Evolutionary conservation across 2,113 vertebrate species (phyloP).

Genomic region (Erinaceus europaeus): DNA sequence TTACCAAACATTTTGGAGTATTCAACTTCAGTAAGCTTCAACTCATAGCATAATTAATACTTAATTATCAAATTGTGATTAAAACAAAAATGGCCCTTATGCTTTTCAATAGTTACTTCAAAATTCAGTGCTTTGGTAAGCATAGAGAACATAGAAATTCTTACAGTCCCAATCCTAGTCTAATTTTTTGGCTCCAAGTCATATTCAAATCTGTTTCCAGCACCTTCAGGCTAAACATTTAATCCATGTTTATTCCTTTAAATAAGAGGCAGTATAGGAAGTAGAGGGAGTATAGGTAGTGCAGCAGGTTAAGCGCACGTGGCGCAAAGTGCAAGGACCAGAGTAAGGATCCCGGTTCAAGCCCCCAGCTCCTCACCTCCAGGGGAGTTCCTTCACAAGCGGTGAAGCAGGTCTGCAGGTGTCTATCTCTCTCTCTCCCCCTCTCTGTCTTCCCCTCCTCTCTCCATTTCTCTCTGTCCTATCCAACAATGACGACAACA

Average conservation of each 20-base stretch:
- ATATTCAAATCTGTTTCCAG: slow-evolving; percentile 16
- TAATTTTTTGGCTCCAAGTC: slow-evolving; percentile 11
- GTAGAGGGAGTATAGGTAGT: slow-evolving; percentile 16
- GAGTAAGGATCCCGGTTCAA: too few species aligned
- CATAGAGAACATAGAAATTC: slow-evolving; percentile 23
- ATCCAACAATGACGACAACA: too few species aligned
- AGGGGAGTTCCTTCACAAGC: too few species aligned
- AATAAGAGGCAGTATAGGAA: slow-evolving; percentile 30
- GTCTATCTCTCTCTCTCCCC: too few species aligned
- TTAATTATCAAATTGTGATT: slow-evolving; percentile 14
- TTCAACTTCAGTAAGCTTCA: not conserved
- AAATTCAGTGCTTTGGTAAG: not conserved
- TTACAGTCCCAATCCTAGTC: slow-evolving; percentile 20
- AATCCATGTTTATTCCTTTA: slow-evolving; percentile 37
- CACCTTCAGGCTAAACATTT: slow-evolving; percentile 10
- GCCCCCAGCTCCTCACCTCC: too few species aligned
- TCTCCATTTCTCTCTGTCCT: too few species aligned
- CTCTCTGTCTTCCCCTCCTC: too few species aligned
- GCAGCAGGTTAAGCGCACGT: too few species aligned
- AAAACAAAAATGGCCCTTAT: slow-evolving; percentile 4
- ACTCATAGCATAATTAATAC: slow-evolving; percentile 13
- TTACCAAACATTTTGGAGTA: slow-evolving; percentile 20
- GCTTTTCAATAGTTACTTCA: slow-evolving; percentile 26
- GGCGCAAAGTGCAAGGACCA: too few species aligned
- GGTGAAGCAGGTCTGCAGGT: too few species aligned